phyloP scores from a whole-genome alignment of 2,888 invertebrate genomes.

The Drosophila barbarae region DNA sequence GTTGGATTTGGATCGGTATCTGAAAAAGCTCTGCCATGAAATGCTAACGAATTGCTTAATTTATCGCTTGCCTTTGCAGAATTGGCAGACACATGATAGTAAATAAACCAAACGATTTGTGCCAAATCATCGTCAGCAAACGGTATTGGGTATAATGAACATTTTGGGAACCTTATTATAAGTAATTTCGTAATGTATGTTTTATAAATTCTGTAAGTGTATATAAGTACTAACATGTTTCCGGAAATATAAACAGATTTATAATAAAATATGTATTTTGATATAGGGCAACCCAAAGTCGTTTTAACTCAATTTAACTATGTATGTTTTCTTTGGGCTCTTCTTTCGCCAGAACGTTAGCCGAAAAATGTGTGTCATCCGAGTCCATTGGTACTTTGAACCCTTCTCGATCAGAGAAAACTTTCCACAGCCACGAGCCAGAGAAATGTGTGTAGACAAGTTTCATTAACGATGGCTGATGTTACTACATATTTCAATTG shows the following conservation, averaged over 20 bases:
- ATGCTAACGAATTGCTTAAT: conserved; percentile 18
- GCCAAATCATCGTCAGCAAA: conserved; percentile 11
- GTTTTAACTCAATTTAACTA: background rate
- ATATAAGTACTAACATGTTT: no score
- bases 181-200: background rate
- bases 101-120: conserved; percentile 18
- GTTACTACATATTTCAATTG: conserved; percentile 42
- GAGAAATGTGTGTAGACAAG: conserved; percentile 15
- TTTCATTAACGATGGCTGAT: conserved; percentile 44
- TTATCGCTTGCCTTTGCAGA: conserved; percentile 8
- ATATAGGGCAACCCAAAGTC: conserved; percentile 11
- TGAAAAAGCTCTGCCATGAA: conserved; percentile 17
- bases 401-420: conserved; percentile 34
- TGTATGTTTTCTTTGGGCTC: conserved; percentile 15
- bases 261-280: background rate
- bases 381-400: conserved; percentile 52
- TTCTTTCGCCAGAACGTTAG: conserved; percentile 42
- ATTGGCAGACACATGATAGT: background rate
- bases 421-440: conserved; percentile 44
- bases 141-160: background rate
- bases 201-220: background rate
- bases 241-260: background rate
- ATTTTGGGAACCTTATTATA: background rate
- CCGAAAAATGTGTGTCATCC: conserved; percentile 45
- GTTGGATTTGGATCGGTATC: conserved; percentile 3